Percentiles rank a stretch among this genome's conserved stretches.
Evolutionary conservation across 2,888 invertebrate genomes (phyloP).

Genomic region (Deilephila porcellus): DNA sequence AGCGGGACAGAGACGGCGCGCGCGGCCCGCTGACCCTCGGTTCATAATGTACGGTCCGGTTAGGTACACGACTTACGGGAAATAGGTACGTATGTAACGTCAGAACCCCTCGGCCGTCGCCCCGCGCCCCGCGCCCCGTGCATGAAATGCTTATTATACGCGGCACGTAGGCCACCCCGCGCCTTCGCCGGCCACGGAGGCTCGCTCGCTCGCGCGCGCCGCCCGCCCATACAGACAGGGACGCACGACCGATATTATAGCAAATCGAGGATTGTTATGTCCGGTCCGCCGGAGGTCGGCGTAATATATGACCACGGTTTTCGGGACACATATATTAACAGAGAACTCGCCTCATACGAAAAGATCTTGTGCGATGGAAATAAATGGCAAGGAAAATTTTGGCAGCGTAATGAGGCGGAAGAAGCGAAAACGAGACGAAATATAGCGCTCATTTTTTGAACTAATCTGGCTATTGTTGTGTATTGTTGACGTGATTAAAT

Average conservation of each 20-base stretch:
- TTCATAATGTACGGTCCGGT: conserved; percentile 86
- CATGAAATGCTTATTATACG: conserved; percentile 87
- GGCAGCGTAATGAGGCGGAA: conserved; percentile 75
- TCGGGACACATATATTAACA: conserved; percentile 85
- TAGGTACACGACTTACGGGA: conserved; percentile 85
- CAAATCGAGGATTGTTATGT: conserved; percentile 86
- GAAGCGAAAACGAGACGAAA: conserved; percentile 69
- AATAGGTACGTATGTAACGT: conserved; percentile 81
- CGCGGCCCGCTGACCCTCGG: conserved; percentile 82
- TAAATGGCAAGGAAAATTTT: conserved; percentile 85
- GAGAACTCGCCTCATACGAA: conserved; percentile 84
- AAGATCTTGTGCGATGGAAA: conserved; percentile 84
- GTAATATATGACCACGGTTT: conserved; percentile 85
- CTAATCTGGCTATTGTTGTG: conserved; percentile 50
- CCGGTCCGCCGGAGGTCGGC: conserved; percentile 85
- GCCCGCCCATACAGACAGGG: conserved; percentile 68
- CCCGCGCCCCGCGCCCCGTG: conserved; percentile 84
- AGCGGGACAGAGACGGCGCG: conserved; percentile 78
- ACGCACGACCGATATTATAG: conserved; percentile 82
- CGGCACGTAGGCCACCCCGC: conserved; percentile 83
- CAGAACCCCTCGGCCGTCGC: conserved; percentile 67
- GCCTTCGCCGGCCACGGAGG: conserved; percentile 60
- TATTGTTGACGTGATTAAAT: conserved; percentile 4
- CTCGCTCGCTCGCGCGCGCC: conserved; percentile 68
- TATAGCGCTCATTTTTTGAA: conserved; percentile 69